Conservation (phyloP, 2,888 invertebrate species). For the Hypomecis atomaria region DNA sequence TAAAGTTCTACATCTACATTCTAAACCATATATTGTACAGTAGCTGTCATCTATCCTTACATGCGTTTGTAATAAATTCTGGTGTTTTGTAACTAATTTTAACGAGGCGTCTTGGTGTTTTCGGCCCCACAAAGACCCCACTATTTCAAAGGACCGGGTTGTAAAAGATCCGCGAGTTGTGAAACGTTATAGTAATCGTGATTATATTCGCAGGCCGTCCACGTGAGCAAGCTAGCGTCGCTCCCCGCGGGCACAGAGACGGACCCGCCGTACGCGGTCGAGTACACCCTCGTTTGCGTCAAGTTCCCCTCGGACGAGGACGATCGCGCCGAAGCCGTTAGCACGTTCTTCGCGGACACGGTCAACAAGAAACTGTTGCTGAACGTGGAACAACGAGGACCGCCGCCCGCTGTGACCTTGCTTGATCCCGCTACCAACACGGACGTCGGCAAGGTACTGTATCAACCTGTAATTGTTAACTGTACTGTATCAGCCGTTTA, state of each 20-base stretch:
- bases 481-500: no score
- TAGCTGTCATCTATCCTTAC: no score
- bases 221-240: constrained; percentile 89
- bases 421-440: constrained; percentile 77
- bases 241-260: constrained; percentile 89
- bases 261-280: constrained; percentile 93
- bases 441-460: constrained; percentile 80
- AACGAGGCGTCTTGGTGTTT: no score
- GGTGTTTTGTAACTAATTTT: no score
- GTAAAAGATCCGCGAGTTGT: no score
- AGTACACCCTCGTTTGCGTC: constrained; percentile 93
- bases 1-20: no score
- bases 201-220: constrained; percentile 79
- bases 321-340: constrained; percentile 89
- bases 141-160: no score
- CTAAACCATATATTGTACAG: no score
- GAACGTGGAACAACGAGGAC: constrained; percentile 91
- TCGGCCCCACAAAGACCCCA: no score
- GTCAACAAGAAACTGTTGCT: constrained; percentile 91
- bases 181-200: no score
- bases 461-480: no score
- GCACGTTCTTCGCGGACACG: constrained; percentile 86
- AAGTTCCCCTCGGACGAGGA: constrained; percentile 95
- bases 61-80: no score
- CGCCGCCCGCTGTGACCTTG: constrained; percentile 84